Evolutionary conservation across 2,888 invertebrate species (phyloP).

Genomic region (Drosophila birchii): DNA sequence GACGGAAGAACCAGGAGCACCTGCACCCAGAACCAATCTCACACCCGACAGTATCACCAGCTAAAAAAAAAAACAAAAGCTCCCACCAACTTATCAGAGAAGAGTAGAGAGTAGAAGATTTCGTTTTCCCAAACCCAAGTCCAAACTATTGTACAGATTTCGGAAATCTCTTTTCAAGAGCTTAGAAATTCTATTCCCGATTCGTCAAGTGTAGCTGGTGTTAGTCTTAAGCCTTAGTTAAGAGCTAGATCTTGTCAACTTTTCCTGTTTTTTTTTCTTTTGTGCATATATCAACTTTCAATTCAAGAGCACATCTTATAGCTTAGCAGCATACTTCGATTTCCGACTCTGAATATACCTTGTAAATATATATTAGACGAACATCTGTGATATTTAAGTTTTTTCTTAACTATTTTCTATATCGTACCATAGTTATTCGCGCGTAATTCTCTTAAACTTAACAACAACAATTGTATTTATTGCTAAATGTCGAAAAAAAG

Average conservation of each 20-base stretch:
- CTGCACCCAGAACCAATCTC: conserved; percentile 60
- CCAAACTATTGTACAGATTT: not conserved
- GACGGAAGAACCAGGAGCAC: not conserved
- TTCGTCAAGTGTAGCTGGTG: conserved; percentile 42
- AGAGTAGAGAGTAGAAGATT: not conserved
- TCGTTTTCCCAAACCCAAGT: not conserved
- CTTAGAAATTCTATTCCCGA: conserved; percentile 10
- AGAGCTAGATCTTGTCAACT: conserved; percentile 72
- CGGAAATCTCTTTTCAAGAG: not conserved
- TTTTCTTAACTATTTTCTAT: conserved; percentile 72
- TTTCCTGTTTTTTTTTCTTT: conserved; percentile 27
- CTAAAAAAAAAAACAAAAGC: conserved; percentile 15
- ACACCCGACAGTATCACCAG: conserved; percentile 66
- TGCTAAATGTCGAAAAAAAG: conserved; percentile 52
- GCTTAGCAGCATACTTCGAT: conserved; percentile 38
- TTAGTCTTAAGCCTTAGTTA: conserved; percentile 55
- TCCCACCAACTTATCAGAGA: conserved; percentile 4
- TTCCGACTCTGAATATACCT: conserved; percentile 45
- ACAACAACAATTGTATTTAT: conserved; percentile 65
- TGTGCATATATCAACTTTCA: conserved; percentile 64
- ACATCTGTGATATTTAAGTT: conserved; percentile 84
- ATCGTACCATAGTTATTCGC: conserved; percentile 50
- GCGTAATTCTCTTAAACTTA: conserved; percentile 53
- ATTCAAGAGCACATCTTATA: conserved; percentile 42
- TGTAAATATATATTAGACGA: conserved; percentile 44